Evolutionary conservation across 2,888 invertebrate genomes (phyloP).

Genomic region (Phyllotreta cruciferae): DNA sequence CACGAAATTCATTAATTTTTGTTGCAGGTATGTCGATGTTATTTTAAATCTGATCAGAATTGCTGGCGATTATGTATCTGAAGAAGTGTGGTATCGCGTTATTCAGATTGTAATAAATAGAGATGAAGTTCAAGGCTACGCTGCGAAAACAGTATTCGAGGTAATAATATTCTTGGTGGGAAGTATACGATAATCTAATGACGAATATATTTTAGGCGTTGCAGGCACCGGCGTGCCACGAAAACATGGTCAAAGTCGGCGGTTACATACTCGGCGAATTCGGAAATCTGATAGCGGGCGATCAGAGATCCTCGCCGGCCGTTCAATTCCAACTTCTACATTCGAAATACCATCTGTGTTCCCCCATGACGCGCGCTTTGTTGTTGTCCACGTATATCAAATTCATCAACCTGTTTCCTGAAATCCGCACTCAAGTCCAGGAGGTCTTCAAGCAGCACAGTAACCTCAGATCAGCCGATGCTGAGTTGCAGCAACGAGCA

Average conservation of each 20-base stretch:
- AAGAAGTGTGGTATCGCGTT: constrained; percentile 99
- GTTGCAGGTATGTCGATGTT: constrained; percentile 85
- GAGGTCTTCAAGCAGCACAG: constrained; percentile 92
- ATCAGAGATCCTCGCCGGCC: constrained; percentile 94
- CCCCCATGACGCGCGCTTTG: constrained; percentile 94
- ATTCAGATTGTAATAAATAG: constrained; percentile 99
- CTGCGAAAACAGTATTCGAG: constrained; percentile 99
- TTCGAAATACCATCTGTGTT: constrained; percentile 98
- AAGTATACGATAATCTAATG: constrained; percentile 18
- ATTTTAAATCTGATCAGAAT: constrained; percentile 98
- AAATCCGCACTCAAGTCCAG: constrained; percentile 95
- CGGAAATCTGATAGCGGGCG: constrained; percentile 99
- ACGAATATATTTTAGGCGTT: constrained; percentile 68
- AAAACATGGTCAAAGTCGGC: constrained; percentile 99
- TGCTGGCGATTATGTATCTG: constrained; percentile 99
- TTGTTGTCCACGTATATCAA: constrained; percentile 98
- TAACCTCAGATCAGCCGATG: constrained; percentile 96
- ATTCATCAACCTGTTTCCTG: constrained; percentile 98
- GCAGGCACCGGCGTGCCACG: constrained; percentile 99
- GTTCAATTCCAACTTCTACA: constrained; percentile 98
- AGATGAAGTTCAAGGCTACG: constrained; percentile 99
- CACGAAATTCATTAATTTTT: no score
- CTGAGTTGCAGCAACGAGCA: constrained; percentile 96
- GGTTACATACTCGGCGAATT: constrained; percentile 99
- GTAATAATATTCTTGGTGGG: constrained; percentile 54